phyloP scores from a whole-genome alignment of 2,888 invertebrate species.

The Napeogenes sylphis region DNA sequence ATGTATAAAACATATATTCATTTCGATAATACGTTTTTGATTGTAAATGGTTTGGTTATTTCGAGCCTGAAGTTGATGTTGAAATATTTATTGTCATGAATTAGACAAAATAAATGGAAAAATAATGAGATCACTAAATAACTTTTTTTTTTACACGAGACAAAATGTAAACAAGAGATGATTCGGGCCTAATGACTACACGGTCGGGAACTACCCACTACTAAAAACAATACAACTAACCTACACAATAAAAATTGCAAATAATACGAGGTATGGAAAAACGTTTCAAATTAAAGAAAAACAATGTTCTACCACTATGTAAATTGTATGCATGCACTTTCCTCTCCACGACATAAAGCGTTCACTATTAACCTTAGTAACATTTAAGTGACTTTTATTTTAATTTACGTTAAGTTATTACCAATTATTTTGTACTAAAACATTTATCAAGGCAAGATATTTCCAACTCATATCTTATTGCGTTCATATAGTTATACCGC shows the following conservation, averaged over 20 bases:
- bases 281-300: too few species aligned
- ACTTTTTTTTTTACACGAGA: slow-evolving; percentile 45
- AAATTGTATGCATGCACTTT: background rate
- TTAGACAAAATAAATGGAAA: slow-evolving; percentile 57
- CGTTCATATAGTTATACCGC: background rate
- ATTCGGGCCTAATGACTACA: slow-evolving; percentile 33
- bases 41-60: too few species aligned
- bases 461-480: background rate
- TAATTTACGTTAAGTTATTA: slow-evolving; percentile 3
- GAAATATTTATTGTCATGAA: slow-evolving; percentile 34
- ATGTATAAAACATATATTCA: background rate
- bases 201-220: background rate
- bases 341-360: background rate
- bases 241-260: too few species aligned
- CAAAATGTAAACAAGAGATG: slow-evolving; percentile 68
- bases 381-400: slow-evolving; percentile 1
- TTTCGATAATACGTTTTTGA: too few species aligned
- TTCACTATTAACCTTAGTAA: background rate
- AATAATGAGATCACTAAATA: slow-evolving; percentile 69
- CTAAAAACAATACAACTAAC: background rate
- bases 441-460: slow-evolving; percentile 3
- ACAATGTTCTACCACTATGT: too few species aligned
- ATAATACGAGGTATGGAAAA: too few species aligned
- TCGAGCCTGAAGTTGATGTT: too few species aligned
- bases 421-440: slow-evolving; percentile 7